phyloP scores from a whole-genome alignment of 1,140 invertebrate genomes.

The Bombus terrestris region DNA sequence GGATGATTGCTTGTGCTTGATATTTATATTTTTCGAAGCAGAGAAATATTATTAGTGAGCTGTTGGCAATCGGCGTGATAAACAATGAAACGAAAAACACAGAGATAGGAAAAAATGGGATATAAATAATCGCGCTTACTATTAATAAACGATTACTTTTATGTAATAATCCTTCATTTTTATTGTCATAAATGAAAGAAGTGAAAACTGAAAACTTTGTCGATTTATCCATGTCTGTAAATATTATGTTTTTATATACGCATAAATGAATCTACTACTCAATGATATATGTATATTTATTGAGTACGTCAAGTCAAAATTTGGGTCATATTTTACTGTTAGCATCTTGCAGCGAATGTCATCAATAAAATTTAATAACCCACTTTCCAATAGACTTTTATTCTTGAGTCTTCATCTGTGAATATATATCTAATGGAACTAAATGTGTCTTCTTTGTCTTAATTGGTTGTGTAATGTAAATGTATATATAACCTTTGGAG shows the following conservation, averaged over 20 bases:
- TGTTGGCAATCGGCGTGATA: slow-evolving; percentile 55
- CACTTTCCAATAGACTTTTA: slow-evolving; percentile 70
- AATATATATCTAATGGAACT: slow-evolving; percentile 36
- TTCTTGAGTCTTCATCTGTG: slow-evolving; percentile 46
- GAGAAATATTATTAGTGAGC: slow-evolving; percentile 71
- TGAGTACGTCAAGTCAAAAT: slow-evolving; percentile 77
- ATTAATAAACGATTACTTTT: slow-evolving; percentile 74
- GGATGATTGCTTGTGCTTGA: slow-evolving; percentile 77
- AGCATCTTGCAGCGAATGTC: slow-evolving; percentile 78
- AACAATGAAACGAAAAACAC: slow-evolving; percentile 53
- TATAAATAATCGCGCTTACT: slow-evolving; percentile 72
- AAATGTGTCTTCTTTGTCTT: slow-evolving; percentile 37
- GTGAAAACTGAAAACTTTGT: slow-evolving; percentile 58
- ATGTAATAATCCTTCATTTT: slow-evolving; percentile 69
- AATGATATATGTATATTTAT: slow-evolving; percentile 81
- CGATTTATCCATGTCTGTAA: slow-evolving; percentile 80
- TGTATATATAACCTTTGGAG: slow-evolving; percentile 47
- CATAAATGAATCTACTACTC: slow-evolving; percentile 75
- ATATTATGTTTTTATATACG: slow-evolving; percentile 83
- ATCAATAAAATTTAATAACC: slow-evolving; percentile 80
- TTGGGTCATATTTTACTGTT: slow-evolving; percentile 80
- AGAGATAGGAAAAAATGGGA: slow-evolving; percentile 40
- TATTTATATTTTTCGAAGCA: slow-evolving; percentile 81
- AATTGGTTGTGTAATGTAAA: slow-evolving; percentile 52
- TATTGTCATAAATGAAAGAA: slow-evolving; percentile 56